phyloP scores from a whole-genome alignment of 2,797 vertebrate genomes.

The Microtus californicus region DNA sequence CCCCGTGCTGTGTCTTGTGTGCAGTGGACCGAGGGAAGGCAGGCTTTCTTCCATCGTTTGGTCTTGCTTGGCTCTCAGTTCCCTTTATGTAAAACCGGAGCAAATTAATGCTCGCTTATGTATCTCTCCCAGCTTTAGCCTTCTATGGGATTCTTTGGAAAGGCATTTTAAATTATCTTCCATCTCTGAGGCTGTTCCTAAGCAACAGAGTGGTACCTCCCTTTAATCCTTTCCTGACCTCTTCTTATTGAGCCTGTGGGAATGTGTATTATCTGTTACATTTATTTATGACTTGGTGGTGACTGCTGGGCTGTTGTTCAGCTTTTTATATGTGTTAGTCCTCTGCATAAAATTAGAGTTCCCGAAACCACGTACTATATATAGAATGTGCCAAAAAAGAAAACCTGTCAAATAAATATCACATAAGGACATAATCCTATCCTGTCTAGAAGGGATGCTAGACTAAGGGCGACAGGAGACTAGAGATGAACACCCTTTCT shows the following conservation, averaged over 20 bases:
- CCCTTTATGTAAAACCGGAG: conserved; percentile 8
- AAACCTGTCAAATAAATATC: not conserved
- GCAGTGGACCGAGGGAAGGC: not conserved
- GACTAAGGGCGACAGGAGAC: not conserved
- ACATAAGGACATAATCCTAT: not conserved
- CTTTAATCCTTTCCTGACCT: conserved; percentile 45
- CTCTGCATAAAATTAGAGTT: not conserved
- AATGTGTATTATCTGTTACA: not conserved
- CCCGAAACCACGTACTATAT: not conserved
- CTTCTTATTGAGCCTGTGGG: conserved; percentile 9
- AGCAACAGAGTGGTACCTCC: conserved; percentile 41
- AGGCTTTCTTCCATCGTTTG: not conserved
- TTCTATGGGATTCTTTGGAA: not conserved
- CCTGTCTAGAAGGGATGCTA: not conserved
- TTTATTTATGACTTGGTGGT: not conserved
- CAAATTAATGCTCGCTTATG: not conserved
- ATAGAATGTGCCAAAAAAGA: not conserved
- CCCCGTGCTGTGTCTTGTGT: not conserved
- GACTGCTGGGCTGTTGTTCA: not conserved
- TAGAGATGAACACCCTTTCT: not conserved
- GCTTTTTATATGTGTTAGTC: not conserved
- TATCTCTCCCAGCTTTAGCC: not conserved
- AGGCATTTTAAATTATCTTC: conserved; percentile 28
- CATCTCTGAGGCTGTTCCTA: conserved; percentile 48
- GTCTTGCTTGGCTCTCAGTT: not conserved